A percentile compares a stretch with the other conserved stretches of the same genome.
phyloP scores from a whole-genome alignment of 2,797 vertebrate species.

The Gobio occitaniae region DNA sequence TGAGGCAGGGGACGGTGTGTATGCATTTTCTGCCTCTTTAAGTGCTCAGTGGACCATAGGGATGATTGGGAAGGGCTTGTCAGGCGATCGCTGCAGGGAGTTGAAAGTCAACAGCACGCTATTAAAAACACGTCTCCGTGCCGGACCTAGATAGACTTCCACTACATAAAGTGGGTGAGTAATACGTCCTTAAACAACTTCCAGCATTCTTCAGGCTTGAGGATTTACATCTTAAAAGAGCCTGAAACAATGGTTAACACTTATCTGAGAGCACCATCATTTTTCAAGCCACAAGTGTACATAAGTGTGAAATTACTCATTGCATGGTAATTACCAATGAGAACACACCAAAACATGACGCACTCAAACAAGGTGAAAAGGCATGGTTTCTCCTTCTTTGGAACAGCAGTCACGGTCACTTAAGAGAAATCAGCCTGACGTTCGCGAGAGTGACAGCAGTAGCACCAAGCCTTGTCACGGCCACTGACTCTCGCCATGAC shows the following conservation, averaged over 20 bases:
- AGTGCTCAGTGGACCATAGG: conserved; percentile 62
- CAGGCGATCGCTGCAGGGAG: conserved; percentile 61
- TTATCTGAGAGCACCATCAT: background rate
- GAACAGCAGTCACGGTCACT: conserved; percentile 60
- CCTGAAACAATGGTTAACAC: background rate
- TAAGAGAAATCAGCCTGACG: conserved; percentile 66
- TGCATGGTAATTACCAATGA: background rate
- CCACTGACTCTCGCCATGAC: conserved; percentile 61
- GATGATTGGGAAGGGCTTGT: conserved; percentile 60
- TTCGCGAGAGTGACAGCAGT: conserved; percentile 70
- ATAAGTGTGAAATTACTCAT: conserved; percentile 6
- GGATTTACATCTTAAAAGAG: background rate
- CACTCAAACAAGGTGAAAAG: conserved; percentile 15
- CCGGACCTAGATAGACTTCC: background rate
- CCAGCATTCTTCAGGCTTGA: background rate
- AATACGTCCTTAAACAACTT: background rate
- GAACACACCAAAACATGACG: background rate
- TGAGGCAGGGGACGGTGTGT: conserved; percentile 13
- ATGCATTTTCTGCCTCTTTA: conserved; percentile 59
- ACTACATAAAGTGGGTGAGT: background rate
- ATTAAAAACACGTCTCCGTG: conserved; percentile 55
- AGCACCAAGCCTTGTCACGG: conserved; percentile 63
- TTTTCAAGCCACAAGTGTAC: background rate
- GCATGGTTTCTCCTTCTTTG: background rate
- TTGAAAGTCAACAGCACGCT: conserved; percentile 67